phyloP scores from a whole-genome alignment of 2,888 invertebrate species.

The Neoscelio sp. region DNA sequence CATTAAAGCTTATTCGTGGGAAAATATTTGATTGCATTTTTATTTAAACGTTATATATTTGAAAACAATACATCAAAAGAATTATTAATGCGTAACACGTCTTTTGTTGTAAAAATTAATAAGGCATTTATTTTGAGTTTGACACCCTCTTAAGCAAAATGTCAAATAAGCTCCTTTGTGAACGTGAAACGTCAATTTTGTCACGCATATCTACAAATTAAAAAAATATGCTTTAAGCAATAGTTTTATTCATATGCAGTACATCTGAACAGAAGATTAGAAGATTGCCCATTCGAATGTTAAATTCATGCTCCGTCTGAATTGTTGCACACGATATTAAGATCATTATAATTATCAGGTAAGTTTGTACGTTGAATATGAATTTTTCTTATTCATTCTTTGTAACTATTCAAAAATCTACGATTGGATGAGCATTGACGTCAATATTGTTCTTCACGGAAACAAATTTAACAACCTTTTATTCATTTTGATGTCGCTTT shows the following conservation, averaged over 20 bases:
- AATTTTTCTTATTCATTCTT: conserved; percentile 18
- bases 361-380: conserved; percentile 54
- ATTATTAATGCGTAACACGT: no score
- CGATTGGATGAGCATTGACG: conserved; percentile 35
- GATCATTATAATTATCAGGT: conserved; percentile 42
- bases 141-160: conserved; percentile 5
- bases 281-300: conserved; percentile 33
- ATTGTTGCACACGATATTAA: conserved; percentile 21
- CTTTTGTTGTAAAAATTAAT: not conserved
- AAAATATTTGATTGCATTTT: no score
- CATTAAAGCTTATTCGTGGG: no score
- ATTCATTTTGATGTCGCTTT: not conserved
- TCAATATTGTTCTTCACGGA: conserved; percentile 18
- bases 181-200: conserved; percentile 3
- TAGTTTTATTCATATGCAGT: conserved; percentile 47
- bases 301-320: conserved; percentile 12
- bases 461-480: conserved; percentile 23
- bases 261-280: conserved; percentile 23
- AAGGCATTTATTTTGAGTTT: no score
- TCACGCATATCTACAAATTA: conserved; percentile 47
- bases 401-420: conserved; percentile 19
- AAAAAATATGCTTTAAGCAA: conserved; percentile 60
- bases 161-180: conserved; percentile 1
- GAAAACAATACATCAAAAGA: no score
- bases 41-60: no score